phyloP scores from a whole-genome alignment of 2,113 vertebrate genomes.

The Rhynchomys soricoides region DNA sequence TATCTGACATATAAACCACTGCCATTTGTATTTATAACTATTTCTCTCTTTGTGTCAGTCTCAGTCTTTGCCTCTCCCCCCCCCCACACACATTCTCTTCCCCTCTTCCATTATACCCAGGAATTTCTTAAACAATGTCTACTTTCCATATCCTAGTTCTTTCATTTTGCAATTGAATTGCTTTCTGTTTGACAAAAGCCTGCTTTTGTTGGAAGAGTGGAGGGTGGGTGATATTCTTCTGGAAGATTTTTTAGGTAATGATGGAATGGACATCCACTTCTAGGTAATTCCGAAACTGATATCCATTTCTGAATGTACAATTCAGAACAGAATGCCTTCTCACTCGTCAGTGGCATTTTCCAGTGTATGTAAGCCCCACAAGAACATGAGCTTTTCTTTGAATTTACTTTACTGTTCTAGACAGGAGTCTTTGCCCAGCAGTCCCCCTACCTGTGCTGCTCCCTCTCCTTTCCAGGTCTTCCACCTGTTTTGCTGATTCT shows the following conservation, averaged over 20 bases:
- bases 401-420: slow-evolving; percentile 5
- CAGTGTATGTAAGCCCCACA: not conserved
- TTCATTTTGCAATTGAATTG: slow-evolving; percentile 27
- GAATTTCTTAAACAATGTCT: slow-evolving; percentile 20
- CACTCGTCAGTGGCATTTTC: not conserved
- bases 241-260: slow-evolving; percentile 20
- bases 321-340: not conserved
- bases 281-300: not conserved
- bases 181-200: slow-evolving; percentile 7
- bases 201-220: slow-evolving; percentile 36
- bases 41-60: not conserved
- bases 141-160: slow-evolving; percentile 42
- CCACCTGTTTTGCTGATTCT: not conserved
- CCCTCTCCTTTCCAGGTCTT: not conserved
- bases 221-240: slow-evolving; percentile 13
- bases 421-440: not conserved
- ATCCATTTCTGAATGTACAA: slow-evolving; percentile 23
- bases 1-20: slow-evolving; percentile 35
- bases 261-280: not conserved
- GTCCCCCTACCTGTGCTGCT: slow-evolving; percentile 15
- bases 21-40: slow-evolving; percentile 39
- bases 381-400: not conserved
- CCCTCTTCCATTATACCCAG: not conserved
- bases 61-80: not conserved
- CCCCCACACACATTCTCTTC: no score